Evolutionary conservation across 2,113 vertebrate genomes (phyloP).

Genomic region (Dissostichus mawsoni): DNA sequence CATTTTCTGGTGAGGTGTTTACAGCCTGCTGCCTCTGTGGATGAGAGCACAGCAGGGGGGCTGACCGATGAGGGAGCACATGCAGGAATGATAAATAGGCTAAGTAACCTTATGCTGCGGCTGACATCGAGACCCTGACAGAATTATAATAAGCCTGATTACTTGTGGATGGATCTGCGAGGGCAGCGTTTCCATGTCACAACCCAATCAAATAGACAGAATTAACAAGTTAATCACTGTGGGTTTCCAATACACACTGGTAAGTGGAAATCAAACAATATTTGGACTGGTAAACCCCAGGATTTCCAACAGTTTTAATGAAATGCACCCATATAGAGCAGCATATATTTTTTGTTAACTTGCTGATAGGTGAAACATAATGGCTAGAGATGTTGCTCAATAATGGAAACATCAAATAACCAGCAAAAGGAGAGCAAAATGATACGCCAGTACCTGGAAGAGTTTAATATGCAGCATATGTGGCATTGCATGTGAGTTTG

Average conservation of each 20-base stretch:
- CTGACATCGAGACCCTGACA: slow-evolving; percentile 52
- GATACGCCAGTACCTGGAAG: background rate
- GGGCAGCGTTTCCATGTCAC: background rate
- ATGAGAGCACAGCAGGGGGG: slow-evolving; percentile 48
- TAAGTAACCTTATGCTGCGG: slow-evolving; percentile 61
- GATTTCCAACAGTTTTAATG: background rate
- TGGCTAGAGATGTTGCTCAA: background rate
- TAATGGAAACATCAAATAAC: background rate
- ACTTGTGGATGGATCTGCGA: slow-evolving; percentile 21
- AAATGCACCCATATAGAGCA: background rate
- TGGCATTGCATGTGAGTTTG: slow-evolving; percentile 14
- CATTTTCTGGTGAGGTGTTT: slow-evolving; percentile 43
- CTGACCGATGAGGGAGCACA: slow-evolving; percentile 55
- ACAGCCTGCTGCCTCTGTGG: slow-evolving; percentile 40
- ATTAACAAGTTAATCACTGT: background rate
- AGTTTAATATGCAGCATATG: slow-evolving; percentile 21
- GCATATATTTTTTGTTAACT: background rate
- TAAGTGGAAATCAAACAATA: background rate
- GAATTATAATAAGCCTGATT: slow-evolving; percentile 65
- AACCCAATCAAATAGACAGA: slow-evolving; percentile 10
- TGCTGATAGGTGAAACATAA: background rate
- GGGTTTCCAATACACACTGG: background rate
- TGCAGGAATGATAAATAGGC: slow-evolving; percentile 71
- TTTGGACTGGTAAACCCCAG: background rate
- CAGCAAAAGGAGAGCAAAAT: slow-evolving; percentile 7